Evolutionary conservation across 2,113 vertebrate species (phyloP).

Genomic region (Neopipo cinnamomea): DNA sequence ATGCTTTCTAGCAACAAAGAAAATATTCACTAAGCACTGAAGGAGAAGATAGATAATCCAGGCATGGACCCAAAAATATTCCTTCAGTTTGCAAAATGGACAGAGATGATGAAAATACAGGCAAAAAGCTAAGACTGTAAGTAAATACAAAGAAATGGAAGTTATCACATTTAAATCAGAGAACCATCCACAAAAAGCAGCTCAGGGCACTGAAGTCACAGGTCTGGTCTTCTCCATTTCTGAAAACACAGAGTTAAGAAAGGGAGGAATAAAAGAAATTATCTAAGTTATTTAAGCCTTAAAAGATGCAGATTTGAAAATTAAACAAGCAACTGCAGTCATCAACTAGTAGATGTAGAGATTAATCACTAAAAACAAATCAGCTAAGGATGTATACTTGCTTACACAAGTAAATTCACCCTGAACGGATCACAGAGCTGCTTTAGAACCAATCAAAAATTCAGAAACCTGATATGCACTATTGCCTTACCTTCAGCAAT

Average conservation of each 20-base stretch:
- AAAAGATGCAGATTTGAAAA: background rate
- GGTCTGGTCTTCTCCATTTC: background rate
- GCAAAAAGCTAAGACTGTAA: background rate
- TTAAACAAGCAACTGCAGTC: background rate
- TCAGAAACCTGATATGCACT: background rate
- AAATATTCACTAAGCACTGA: background rate
- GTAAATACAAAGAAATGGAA: background rate
- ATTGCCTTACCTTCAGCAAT: constrained; percentile 89
- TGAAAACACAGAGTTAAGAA: background rate
- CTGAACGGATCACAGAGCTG: background rate
- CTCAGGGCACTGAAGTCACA: background rate
- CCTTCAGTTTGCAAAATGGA: background rate
- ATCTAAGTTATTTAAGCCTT: background rate
- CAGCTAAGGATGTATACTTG: background rate
- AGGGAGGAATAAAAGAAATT: background rate
- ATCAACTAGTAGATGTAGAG: background rate
- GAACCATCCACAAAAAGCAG: background rate
- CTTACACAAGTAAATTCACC: background rate
- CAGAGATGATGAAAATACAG: background rate
- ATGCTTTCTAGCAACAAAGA: background rate
- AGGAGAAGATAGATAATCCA: background rate
- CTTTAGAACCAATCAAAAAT: background rate
- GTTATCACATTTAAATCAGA: background rate
- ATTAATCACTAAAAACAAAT: background rate
- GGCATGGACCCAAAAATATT: background rate